Conservation (phyloP, 2,113 vertebrate species). For the Prietella phreatophila region DNA sequence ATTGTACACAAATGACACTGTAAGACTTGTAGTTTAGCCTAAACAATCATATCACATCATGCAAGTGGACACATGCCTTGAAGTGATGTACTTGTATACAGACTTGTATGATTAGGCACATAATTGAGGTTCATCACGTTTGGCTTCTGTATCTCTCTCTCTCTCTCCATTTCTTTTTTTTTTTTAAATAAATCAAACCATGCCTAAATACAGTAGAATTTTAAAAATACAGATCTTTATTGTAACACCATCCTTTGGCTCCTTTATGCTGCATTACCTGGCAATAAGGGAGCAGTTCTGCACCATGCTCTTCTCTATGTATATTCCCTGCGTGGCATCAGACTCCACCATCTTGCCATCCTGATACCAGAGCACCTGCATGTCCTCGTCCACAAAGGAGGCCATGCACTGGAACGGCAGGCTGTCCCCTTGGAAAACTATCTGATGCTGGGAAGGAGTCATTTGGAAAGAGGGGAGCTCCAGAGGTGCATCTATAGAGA, state of each 20-base stretch:
- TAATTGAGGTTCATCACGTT: neutral
- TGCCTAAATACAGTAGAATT: neutral
- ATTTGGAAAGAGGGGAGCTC: constrained; percentile 95
- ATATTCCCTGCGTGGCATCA: constrained; percentile 89
- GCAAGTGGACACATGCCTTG: neutral
- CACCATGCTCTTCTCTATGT: constrained; percentile 93
- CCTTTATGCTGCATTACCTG: constrained; percentile 73
- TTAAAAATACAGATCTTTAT: neutral
- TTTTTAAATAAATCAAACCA: neutral
- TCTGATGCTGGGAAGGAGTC: constrained; percentile 91
- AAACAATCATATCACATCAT: neutral
- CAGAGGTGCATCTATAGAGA: constrained; percentile 82
- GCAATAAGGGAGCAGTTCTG: constrained; percentile 97
- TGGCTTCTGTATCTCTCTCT: neutral
- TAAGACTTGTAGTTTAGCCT: too few species aligned
- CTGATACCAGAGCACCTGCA: constrained; percentile 97
- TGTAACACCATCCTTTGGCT: neutral
- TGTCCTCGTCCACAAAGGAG: constrained; percentile 91
- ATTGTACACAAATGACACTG: neutral
- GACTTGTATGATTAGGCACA: neutral
- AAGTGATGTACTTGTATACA: neutral
- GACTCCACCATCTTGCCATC: constrained; percentile 90
- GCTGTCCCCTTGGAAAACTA: constrained; percentile 96
- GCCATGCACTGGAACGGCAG: constrained; percentile 96
- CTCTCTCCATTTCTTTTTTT: too few species aligned